These are phyloP conservation scores for Rhinichthys osculus DNA, from an alignment of 2,797 vertebrate species.

Conservation along the genomic window DNA sequence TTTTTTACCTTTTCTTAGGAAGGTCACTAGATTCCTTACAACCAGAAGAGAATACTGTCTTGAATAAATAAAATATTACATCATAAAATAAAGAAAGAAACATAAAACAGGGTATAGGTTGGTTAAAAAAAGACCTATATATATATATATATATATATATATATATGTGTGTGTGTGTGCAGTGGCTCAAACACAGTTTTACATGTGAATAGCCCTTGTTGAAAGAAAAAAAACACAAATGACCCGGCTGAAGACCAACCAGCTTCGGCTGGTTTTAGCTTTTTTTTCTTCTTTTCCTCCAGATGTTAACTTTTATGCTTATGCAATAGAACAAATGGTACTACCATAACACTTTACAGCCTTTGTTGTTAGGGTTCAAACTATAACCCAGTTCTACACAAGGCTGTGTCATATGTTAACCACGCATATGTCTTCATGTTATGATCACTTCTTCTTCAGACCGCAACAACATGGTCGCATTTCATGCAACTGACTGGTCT, in stretches of 20 bases:
- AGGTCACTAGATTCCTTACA: neutral
- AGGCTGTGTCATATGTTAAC: neutral
- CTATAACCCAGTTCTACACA: neutral
- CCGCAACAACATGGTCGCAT: neutral
- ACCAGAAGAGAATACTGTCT: neutral
- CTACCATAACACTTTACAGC: neutral
- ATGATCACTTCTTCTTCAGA: neutral
- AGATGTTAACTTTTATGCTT: neutral
- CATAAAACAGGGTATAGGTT: neutral
- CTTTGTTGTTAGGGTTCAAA: neutral
- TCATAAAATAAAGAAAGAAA: neutral
- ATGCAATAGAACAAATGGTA: neutral
- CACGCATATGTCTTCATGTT: neutral
- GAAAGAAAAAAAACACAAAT: neutral
- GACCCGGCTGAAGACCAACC: neutral
- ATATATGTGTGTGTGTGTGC: too few relatives aligned
- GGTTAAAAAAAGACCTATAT: neutral
- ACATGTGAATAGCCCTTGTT: neutral
- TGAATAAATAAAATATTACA: neutral
- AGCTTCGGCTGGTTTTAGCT: neutral
- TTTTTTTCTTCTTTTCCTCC: neutral
- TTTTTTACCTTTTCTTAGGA: neutral
- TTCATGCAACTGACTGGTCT: neutral
- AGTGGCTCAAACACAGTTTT: neutral
- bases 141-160: too few relatives aligned